Evolutionary conservation across 2,888 invertebrate genomes (phyloP), one percentile per base, ranked within the genome.

Genomic region (Sphecodes monilicornis): DNA sequence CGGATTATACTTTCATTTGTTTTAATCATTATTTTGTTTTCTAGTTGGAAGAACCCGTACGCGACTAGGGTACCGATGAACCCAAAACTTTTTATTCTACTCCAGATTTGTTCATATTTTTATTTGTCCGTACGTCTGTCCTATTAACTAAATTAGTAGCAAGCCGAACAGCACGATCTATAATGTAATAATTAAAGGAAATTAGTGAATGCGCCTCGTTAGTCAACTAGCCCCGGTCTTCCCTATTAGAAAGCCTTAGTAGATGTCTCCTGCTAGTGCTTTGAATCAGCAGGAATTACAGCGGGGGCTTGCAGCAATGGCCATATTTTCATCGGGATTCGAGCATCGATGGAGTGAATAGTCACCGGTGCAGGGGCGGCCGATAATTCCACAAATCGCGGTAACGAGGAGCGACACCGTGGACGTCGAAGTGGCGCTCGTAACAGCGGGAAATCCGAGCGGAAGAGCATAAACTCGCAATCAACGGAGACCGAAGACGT

Each of bases 391-490:
- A 41, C 57, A 41, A 41, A 54, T 76, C 75, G 57, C 32, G 29
- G 71, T 75, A 70, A 82, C 83, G 46, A 73, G 78, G 5, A 57
- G 54, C 41, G 54, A 41, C 78, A 72, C 60, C 50, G 50, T 74
- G 6, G 70, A 68, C 82, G 71, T 50, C 70, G 29, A 54, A 72
- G 39, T 46, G 76, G 73, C 69, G 50, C 77, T 60, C 60, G 83
- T 29, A 76, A 76, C 71, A 46, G 54, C 46, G 66, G 71, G 46
- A 54, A 82, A 82, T 83, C 77, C 77, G 77, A 72, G 83, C 76
- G 73, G 76, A 72, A 41, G 64, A 64, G 76, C 83, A 76, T 83
- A 84, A 84, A 77, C 84, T 84, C 84, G 83, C 83, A 73, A 82
- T 83, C 83, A 83, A 82, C 82, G 22, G 83, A 50, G 60, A 50